A percentile compares a stretch with the other conserved stretches of the same genome.
These are phyloP conservation scores for Frieseomelitta varia DNA, from an alignment of 1,140 invertebrate genomes.

Conservation along the genomic window DNA sequence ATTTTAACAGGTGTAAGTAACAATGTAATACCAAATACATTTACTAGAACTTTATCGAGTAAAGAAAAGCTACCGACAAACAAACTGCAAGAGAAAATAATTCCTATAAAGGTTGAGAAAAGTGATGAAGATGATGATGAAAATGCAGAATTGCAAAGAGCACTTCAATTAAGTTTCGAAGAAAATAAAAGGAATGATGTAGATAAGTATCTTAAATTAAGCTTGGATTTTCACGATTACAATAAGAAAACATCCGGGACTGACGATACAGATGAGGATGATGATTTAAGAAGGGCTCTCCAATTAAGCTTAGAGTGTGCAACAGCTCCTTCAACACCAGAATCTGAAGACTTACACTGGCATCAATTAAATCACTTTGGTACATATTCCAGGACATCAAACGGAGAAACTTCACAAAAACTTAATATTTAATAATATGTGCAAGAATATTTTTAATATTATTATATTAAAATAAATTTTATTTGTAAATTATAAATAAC, in stretches of 20 bases:
- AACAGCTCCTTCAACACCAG: slow-evolving; percentile 76
- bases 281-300: slow-evolving; percentile 81
- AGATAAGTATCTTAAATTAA: slow-evolving; percentile 69
- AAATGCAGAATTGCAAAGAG: slow-evolving; percentile 80
- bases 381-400: slow-evolving; percentile 66
- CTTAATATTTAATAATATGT: slow-evolving; percentile 77
- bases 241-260: slow-evolving; percentile 34
- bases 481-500: slow-evolving; percentile 66
- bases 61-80: slow-evolving; percentile 22
- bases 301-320: slow-evolving; percentile 83
- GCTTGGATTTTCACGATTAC: slow-evolving; percentile 63
- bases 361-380: slow-evolving; percentile 67
- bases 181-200: slow-evolving; percentile 72
- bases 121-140: slow-evolving; percentile 79
- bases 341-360: slow-evolving; percentile 78
- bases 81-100: slow-evolving; percentile 70
- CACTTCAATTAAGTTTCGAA: slow-evolving; percentile 82
- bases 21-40: not conserved
- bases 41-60: slow-evolving; percentile 28
- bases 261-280: slow-evolving; percentile 78
- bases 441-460: slow-evolving; percentile 40
- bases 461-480: slow-evolving; percentile 51
- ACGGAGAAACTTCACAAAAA: slow-evolving; percentile 73
- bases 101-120: slow-evolving; percentile 72
- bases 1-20: slow-evolving; percentile 3